phyloP scores from a whole-genome alignment of 2,888 invertebrate genomes.

The Acrobasis repandana region DNA sequence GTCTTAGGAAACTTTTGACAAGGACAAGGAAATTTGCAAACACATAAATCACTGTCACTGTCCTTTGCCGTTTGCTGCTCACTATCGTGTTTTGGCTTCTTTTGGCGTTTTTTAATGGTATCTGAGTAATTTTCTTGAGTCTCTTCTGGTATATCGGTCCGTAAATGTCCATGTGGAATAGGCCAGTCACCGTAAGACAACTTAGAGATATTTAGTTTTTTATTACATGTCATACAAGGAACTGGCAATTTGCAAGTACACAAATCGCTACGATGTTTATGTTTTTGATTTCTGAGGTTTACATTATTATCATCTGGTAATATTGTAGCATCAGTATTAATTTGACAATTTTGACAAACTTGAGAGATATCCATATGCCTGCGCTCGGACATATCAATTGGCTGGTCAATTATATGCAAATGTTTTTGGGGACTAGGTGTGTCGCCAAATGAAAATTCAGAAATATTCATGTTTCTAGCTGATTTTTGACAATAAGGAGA shows the following conservation, averaged over 20 bases:
- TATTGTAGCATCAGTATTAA: neutral
- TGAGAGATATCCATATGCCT: neutral
- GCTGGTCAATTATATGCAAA: neutral
- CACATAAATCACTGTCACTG: neutral
- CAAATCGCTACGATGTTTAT: constrained; percentile 1
- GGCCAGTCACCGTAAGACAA: constrained; percentile 2
- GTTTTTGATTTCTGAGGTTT: neutral
- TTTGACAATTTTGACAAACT: neutral
- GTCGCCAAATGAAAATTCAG: constrained; percentile 3
- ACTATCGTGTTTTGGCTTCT: too few relatives aligned
- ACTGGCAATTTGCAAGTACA: neutral
- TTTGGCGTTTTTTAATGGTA: too few relatives aligned
- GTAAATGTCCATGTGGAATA: neutral
- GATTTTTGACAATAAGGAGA: neutral
- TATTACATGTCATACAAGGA: neutral
- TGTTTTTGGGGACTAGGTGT: constrained; percentile 3
- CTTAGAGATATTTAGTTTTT: neutral
- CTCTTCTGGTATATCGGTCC: neutral
- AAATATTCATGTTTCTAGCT: neutral
- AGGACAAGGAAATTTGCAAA: neutral
- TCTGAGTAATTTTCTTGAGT: neutral
- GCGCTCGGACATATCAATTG: neutral
- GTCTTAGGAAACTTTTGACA: constrained; percentile 22
- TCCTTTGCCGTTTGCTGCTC: neutral
- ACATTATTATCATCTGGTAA: neutral